Evolutionary conservation across 1,140 invertebrate genomes (phyloP), one percentile per base, ranked within the genome.

Genomic region (Drosophila chauvacae): DNA sequence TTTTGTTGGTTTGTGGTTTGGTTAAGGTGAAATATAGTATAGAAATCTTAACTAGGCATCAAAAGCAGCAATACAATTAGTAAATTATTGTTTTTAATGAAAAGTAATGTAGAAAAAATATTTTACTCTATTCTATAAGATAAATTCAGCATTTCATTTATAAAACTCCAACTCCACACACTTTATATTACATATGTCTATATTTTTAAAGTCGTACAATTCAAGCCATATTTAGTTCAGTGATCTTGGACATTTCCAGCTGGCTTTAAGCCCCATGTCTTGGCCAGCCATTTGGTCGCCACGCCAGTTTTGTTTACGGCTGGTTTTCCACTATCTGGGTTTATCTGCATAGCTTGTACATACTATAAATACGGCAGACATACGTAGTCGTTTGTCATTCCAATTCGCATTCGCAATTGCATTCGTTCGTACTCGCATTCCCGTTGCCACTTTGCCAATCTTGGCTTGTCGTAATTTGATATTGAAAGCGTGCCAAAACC

Each of bases 401-500:
- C 47, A 26, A 53, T 14, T 56, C 61, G 23, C 35, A 41, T 45
- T 66, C 63, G 13, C 57, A 59, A 48, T 47, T 28, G 39, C 56
- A 63, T 57, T 62, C 50, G 50, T 44, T 62, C 50, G 50, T 44
- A 35, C 13, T 60, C 39, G 28, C 62, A 62, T 68, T 50, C 66
- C 51, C 48, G 55, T 48, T 86, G 75, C 55, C 61, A 59, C 51
- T 81, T 66, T 69, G 50, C 62, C 66, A 78, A 63, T 81, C 79
- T 48, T 50, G 48, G 66, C 63, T 74, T 66, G 35, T 55, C 63
- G 84, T 77, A 87, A 87, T 87, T 88, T 77, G 62, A 87, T 83
- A 87, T 88, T 87, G 84, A 84, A 88, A 87, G 84, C 84, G 84
- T 87, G 84, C 84, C 84, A 88, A 65, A 82, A 20, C 69, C 47